Evolutionary conservation across 1,140 invertebrate species (phyloP), one percentile per base, ranked within the genome.

Genomic region (Euborellia annulipes): DNA sequence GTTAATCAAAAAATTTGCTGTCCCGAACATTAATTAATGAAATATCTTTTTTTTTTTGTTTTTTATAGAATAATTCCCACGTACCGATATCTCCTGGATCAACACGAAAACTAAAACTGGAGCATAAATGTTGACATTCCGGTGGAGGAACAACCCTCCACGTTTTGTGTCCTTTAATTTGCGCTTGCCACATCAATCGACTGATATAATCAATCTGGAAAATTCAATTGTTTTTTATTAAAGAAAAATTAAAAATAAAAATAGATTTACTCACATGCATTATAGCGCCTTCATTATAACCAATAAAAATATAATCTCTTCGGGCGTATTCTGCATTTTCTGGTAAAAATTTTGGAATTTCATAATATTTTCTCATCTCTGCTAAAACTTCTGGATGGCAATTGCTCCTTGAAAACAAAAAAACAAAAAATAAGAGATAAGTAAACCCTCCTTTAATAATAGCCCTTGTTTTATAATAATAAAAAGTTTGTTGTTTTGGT

Each of bases 261-360:
- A n/a, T n/a, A n/a, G n/a, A n/a, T n/a, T n/a, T n/a, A 72, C 75
- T 74, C 72, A 93, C 89, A 70, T 95, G 91, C 79, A 94, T 82
- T 30, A 86, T 76, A 32, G 89, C 89, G 48, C 89, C 90, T 60
- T 86, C 79, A 53, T 90, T 84, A 55, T 86, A 89, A 42, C 85
- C 85, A 74, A 95, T 82, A 59, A 96, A 92, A 51, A 95, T 82
- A 72, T 90, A 94, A 68, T 94, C 91, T 39, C 84, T 81, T 43
- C 79, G 78, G 38, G 87, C 84, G 51, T 82, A 78, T 64, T 93
- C 88, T n/a, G 87, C 80, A 63, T 86, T 77, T 21, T 73, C 67
- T 2, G 91, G 91, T 44, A 96, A 66, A 64, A 96, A 94, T 56
- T 91, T 77, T 6, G 91, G 91, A 38, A 76, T 63, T 14, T 70